Evolutionary conservation across 2,888 invertebrate genomes (phyloP).

Genomic region (Melitaea athalia): DNA sequence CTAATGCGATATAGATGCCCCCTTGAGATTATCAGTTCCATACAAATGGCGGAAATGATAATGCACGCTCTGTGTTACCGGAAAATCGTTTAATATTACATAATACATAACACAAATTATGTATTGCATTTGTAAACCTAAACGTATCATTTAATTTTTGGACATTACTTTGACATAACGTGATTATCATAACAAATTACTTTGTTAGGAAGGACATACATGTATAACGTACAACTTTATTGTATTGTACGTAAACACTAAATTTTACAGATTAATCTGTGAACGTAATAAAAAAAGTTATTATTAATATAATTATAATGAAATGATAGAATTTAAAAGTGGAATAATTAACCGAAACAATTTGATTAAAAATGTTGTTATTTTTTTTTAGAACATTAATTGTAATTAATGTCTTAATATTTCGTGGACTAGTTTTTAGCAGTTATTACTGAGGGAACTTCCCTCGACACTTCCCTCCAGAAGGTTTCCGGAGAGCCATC

Average conservation of each 20-base stretch:
- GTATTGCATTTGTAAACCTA: too few species aligned
- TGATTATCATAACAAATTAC: too few species aligned
- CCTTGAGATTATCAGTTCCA: conserved; percentile 1
- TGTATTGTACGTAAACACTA: too few species aligned
- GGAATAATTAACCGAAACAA: background rate
- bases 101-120: background rate
- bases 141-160: too few species aligned
- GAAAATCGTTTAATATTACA: background rate
- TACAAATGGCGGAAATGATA: conserved; percentile 18
- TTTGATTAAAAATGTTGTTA: background rate
- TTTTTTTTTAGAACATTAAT: background rate
- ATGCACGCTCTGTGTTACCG: conserved; percentile 4
- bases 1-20: conserved; percentile 15
- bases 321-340: too few species aligned
- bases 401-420: conserved; percentile 15
- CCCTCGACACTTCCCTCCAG: conserved; percentile 18
- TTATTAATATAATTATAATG: too few species aligned
- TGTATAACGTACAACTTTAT: too few species aligned
- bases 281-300: too few species aligned
- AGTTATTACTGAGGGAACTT: conserved; percentile 23
- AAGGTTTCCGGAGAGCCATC: conserved; percentile 15
- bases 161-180: too few species aligned
- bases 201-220: too few species aligned
- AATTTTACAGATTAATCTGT: too few species aligned
- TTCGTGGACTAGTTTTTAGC: conserved; percentile 7